A percentile compares a stretch with the other conserved stretches of the same genome.
phyloP scores from a whole-genome alignment of 2,113 vertebrate genomes.

The Strix aluco region DNA sequence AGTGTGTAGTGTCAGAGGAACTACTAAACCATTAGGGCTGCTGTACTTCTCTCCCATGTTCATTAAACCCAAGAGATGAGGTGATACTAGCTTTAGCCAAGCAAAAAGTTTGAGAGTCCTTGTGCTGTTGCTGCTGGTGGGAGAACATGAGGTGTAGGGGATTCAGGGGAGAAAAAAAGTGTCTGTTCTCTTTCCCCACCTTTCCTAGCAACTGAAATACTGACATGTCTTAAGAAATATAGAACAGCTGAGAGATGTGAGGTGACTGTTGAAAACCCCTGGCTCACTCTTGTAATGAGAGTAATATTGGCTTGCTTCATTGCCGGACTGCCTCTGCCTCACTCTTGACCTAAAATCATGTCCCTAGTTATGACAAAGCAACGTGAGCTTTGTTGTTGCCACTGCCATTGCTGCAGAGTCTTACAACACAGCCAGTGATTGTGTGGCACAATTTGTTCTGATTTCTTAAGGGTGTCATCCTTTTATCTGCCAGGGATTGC shows the following conservation, averaged over 20 bases:
- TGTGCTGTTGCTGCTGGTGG: neutral
- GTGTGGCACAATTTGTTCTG: neutral
- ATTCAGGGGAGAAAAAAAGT: neutral
- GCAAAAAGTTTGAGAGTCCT: neutral
- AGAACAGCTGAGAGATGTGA: neutral
- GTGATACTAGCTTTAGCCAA: neutral
- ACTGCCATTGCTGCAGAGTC: neutral
- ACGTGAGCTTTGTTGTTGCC: neutral
- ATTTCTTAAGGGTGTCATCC: neutral
- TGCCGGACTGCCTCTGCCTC: neutral
- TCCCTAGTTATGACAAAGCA: neutral
- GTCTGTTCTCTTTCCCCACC: neutral
- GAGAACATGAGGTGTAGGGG: neutral
- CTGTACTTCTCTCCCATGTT: neutral
- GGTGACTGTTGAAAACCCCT: neutral
- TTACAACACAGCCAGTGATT: neutral
- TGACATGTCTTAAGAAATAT: neutral
- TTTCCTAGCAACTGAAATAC: neutral
- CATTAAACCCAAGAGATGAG: neutral
- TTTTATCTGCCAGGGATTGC: neutral
- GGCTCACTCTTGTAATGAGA: neutral
- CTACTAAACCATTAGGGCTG: neutral
- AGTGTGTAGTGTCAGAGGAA: neutral
- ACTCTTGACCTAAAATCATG: neutral
- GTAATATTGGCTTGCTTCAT: neutral